Percentiles rank a stretch among this genome's conserved stretches.
phyloP scores from a whole-genome alignment of 2,797 vertebrate species.

The Lophotriccus pileatus region DNA sequence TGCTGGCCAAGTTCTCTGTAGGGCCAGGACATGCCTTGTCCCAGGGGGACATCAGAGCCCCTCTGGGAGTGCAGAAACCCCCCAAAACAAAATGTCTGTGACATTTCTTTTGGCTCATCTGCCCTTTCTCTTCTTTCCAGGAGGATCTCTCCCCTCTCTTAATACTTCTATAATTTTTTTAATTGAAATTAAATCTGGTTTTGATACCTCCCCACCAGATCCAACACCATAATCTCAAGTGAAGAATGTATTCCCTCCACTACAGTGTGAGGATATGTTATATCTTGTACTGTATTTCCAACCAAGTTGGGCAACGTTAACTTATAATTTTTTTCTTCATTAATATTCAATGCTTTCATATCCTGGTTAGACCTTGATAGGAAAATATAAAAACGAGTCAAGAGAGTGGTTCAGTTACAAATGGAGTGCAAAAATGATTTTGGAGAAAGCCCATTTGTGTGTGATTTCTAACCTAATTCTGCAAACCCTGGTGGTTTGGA shows the following conservation, averaged over 20 bases:
- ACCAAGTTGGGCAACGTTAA: neutral
- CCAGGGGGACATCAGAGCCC: neutral
- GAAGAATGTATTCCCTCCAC: neutral
- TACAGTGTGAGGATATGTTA: neutral
- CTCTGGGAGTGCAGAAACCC: neutral
- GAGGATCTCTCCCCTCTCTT: neutral
- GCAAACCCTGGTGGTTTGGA: slow-evolving; percentile 55
- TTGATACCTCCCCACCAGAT: slow-evolving; percentile 3
- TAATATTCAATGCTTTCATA: neutral
- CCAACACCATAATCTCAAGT: neutral
- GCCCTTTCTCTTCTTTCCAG: neutral
- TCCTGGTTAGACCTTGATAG: slow-evolving; percentile 39
- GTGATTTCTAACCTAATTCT: slow-evolving; percentile 62
- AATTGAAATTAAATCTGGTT: slow-evolving; percentile 54
- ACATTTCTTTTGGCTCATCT: neutral
- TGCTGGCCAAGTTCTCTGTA: fast-evolving
- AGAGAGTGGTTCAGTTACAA: slow-evolving; percentile 44
- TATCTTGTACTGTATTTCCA: neutral
- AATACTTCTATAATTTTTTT: neutral
- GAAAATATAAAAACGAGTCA: slow-evolving; percentile 48
- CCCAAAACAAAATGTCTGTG: neutral
- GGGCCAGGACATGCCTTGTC: fast-evolving
- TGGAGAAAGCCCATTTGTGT: slow-evolving; percentile 61
- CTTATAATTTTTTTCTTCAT: neutral
- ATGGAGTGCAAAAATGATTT: slow-evolving; percentile 47